Evolutionary conservation across 2,113 vertebrate genomes (phyloP).

Genomic region (Elanus axillaris): DNA sequence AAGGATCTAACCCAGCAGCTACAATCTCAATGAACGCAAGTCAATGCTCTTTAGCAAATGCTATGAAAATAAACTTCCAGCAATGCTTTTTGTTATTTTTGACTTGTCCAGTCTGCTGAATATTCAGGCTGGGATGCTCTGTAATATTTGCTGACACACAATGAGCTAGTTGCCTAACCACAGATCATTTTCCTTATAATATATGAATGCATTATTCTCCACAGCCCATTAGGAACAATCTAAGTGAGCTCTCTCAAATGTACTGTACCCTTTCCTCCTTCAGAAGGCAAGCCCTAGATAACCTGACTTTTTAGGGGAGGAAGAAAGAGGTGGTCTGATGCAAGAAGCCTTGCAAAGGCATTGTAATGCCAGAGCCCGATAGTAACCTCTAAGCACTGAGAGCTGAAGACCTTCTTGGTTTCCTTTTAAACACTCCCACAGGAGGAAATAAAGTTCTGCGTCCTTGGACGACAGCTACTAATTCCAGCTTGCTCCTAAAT

Average conservation of each 20-base stretch:
- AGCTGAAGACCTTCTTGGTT: background rate
- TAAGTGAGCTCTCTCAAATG: background rate
- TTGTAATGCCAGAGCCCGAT: background rate
- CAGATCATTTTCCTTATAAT: background rate
- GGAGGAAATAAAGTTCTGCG: background rate
- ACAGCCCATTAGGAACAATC: background rate
- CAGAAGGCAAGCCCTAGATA: background rate
- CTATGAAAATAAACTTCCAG: background rate
- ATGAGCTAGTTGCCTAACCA: background rate
- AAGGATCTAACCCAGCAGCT: background rate
- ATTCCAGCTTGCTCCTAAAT: background rate
- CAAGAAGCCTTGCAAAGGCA: background rate
- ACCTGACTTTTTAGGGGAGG: background rate
- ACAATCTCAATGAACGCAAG: background rate
- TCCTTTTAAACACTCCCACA: background rate
- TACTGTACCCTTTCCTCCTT: background rate
- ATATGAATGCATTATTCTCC: fast-evolving
- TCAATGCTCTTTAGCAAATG: background rate
- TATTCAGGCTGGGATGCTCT: background rate
- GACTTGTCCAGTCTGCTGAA: background rate
- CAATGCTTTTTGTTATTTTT: background rate
- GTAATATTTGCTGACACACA: background rate
- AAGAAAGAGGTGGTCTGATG: background rate
- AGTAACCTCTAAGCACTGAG: background rate
- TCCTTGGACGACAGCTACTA: background rate